phyloP scores from a whole-genome alignment of 2,888 invertebrate species.

The Drosophila multiciliata region DNA sequence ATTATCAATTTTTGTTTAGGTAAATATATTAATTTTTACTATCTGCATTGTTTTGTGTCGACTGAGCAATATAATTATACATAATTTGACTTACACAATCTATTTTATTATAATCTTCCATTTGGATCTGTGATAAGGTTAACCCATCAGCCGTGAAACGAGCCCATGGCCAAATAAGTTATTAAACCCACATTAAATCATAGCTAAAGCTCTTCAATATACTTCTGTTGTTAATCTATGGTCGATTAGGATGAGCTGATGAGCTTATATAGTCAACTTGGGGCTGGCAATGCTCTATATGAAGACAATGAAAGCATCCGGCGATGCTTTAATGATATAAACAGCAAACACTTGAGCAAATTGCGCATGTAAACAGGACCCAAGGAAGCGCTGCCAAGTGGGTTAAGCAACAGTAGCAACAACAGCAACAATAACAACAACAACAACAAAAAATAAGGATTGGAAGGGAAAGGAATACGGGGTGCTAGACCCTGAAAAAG shows the following conservation, averaged over 20 bases:
- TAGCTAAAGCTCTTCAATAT: constrained; percentile 11
- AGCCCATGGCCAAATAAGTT: neutral
- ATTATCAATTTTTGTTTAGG: no score
- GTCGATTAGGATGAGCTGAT: constrained; percentile 24
- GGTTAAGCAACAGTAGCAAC: constrained; percentile 37
- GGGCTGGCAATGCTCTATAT: neutral
- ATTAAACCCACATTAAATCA: neutral
- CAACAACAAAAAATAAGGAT: neutral
- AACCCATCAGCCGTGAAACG: neutral
- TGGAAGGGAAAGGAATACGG: constrained; percentile 18
- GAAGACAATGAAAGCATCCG: constrained; percentile 46
- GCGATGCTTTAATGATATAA: constrained; percentile 72
- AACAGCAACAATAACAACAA: constrained; percentile 11
- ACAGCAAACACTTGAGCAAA: constrained; percentile 78
- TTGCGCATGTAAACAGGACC: constrained; percentile 76
- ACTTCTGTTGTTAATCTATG: constrained; percentile 31
- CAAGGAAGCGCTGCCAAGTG: constrained; percentile 53
- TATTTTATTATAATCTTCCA: neutral
- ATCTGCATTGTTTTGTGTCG: neutral
- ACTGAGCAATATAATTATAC: neutral
- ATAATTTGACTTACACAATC: neutral
- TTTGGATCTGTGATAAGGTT: neutral
- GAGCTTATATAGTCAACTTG: constrained; percentile 20
- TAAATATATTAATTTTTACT: no score
- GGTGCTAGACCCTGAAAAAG: constrained; percentile 78